Evolutionary conservation across 2,888 invertebrate genomes (phyloP), one percentile per base, ranked within the genome.

Genomic region (Myopa testacea): DNA sequence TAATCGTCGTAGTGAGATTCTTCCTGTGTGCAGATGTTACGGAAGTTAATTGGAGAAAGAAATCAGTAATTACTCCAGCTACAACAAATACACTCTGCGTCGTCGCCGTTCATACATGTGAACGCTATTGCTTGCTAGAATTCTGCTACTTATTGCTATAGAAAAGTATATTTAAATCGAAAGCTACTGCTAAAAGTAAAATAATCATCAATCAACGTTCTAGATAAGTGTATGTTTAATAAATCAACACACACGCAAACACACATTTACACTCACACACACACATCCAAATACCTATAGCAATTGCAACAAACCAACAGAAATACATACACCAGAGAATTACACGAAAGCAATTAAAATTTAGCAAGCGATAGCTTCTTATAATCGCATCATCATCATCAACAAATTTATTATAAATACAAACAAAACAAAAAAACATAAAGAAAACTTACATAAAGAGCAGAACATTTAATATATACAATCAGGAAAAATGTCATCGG

Each of bases 401-500:
- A 60, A 60, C 3, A 26, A 26, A 5, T n/a, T 37, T 77, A 73
- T 7, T 77, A 72, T 55, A 78, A 60, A 70, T 76, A 73, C 58
- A 75, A 67, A 63, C 71, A 45, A 71, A 71, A 63, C 75, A 79
- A 65, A 77, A 63, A 58, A 60, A 52, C 5, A 63, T 19, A 12
- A 62, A 65, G 60, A 78, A 76, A 3, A 62, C 10, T 52, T 60
- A 67, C 62, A 80, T 76, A 80, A 80, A 79, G 79, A 78, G 38
- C 76, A 79, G 76, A 79, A 75, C 60, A 60, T 62, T 78, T 72
- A 60, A 82, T 76, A 78, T 55, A 86, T 55, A 69, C 19, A 86
- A 85, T 84, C 86, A 84, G 85, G 86, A 85, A 89, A 87, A 85
- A 90, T 90, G 90, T 90, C 90, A 93, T 94, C 95, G 92, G 94